Conservation (phyloP, 2,888 invertebrate genomes). For the Heliconius charithonia region DNA sequence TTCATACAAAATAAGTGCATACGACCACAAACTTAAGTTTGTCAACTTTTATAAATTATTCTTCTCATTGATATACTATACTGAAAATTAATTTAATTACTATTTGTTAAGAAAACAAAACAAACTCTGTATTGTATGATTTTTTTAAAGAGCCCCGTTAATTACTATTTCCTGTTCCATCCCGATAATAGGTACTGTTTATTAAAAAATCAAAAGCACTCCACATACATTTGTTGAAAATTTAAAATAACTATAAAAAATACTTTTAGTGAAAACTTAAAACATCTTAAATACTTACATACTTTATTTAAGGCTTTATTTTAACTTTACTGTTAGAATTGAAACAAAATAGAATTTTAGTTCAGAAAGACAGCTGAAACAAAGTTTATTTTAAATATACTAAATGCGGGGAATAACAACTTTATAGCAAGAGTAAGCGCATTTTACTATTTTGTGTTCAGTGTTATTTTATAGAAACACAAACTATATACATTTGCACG, state of each 20-base stretch:
- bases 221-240: not conserved
- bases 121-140: too few relatives aligned
- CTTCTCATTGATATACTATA: too few relatives aligned
- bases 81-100: too few relatives aligned
- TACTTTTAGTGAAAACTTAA: not conserved
- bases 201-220: not conserved
- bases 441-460: slow-evolving; percentile 30
- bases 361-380: slow-evolving; percentile 4
- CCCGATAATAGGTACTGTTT: too few relatives aligned
- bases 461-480: slow-evolving; percentile 24
- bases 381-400: slow-evolving; percentile 26
- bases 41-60: too few relatives aligned
- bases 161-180: too few relatives aligned
- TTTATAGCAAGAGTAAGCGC: slow-evolving; percentile 19
- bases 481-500: not conserved
- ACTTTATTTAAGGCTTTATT: not conserved
- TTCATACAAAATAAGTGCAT: too few relatives aligned
- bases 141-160: too few relatives aligned
- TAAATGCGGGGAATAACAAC: slow-evolving; percentile 26
- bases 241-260: not conserved
- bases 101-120: too few relatives aligned
- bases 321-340: not conserved
- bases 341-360: not conserved
- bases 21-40: too few relatives aligned
- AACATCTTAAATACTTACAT: not conserved